A percentile compares a stretch with the other conserved stretches of the same genome.
Conservation (phyloP, 2,797 vertebrate genomes). For the Amblyraja radiata region DNA sequence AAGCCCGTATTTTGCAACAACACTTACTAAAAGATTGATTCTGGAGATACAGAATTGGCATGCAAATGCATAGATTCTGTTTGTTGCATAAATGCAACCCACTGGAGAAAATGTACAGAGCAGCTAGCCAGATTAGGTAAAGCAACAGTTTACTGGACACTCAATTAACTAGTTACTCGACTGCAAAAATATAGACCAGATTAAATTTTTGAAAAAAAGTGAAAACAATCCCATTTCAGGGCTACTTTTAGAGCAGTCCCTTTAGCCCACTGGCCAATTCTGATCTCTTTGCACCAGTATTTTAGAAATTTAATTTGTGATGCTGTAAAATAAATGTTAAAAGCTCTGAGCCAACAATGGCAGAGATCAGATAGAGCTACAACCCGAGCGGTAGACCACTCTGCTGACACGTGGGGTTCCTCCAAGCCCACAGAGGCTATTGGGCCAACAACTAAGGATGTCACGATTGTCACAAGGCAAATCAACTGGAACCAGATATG, state of each 20-base stretch:
- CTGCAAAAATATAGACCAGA: neutral
- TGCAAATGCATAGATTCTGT: neutral
- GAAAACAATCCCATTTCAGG: neutral
- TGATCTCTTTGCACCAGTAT: neutral
- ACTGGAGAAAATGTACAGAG: neutral
- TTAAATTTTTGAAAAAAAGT: neutral
- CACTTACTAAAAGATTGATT: neutral
- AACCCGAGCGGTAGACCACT: neutral
- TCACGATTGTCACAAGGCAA: neutral
- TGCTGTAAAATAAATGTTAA: conserved; percentile 18
- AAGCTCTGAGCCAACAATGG: neutral
- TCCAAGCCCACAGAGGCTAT: neutral
- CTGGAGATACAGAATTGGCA: neutral
- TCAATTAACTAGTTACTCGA: neutral
- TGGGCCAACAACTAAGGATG: neutral
- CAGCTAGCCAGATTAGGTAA: neutral
- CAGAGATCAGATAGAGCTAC: neutral
- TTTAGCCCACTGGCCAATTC: neutral
- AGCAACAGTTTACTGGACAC: neutral
- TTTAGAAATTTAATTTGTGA: neutral
- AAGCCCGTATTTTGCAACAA: neutral
- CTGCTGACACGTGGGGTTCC: neutral
- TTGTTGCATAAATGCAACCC: neutral
- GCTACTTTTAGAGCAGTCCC: neutral
- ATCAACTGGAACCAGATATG: neutral